Conservation (phyloP, 1,140 invertebrate species). For the Aphaenogaster ashmeadi region DNA sequence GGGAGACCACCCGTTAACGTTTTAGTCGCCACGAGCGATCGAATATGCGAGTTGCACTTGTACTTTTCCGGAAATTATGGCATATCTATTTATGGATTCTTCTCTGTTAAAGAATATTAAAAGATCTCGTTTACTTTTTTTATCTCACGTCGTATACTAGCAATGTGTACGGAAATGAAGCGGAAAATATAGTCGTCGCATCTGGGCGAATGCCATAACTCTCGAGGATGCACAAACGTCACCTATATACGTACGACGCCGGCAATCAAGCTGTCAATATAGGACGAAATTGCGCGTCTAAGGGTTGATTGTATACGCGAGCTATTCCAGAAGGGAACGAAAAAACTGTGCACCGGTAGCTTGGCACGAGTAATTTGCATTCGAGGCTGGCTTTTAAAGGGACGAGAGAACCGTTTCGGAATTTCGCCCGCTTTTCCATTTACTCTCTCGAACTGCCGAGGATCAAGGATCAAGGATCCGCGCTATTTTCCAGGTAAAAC, state of each 20-base stretch:
- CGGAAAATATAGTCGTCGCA: constrained; percentile 14
- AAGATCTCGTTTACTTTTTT: not conserved
- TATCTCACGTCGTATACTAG: not conserved
- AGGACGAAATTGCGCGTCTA: constrained; percentile 45
- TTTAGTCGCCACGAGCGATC: not conserved
- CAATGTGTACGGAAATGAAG: not conserved
- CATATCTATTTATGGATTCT: not conserved
- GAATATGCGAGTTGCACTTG: not conserved
- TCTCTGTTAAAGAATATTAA: not conserved
- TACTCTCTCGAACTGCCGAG: constrained; percentile 22
- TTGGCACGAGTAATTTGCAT: constrained; percentile 38
- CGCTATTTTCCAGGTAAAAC: constrained; percentile 49
- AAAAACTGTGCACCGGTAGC: constrained; percentile 25
- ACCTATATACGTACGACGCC: not conserved
- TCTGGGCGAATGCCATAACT: constrained; percentile 8
- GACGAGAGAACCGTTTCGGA: constrained; percentile 12
- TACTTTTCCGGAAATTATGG: not conserved
- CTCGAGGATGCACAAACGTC: not conserved
- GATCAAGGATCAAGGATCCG: constrained; percentile 61
- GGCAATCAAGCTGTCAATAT: constrained; percentile 33
- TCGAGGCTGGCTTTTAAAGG: constrained; percentile 27
- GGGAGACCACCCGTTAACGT: constrained; percentile 2
- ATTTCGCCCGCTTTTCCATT: constrained; percentile 57
- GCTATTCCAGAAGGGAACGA: not conserved
- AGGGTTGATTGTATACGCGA: constrained; percentile 42